Evolutionary conservation across 2,797 vertebrate species (phyloP).

Genomic region (Megaceryle alcyon): DNA sequence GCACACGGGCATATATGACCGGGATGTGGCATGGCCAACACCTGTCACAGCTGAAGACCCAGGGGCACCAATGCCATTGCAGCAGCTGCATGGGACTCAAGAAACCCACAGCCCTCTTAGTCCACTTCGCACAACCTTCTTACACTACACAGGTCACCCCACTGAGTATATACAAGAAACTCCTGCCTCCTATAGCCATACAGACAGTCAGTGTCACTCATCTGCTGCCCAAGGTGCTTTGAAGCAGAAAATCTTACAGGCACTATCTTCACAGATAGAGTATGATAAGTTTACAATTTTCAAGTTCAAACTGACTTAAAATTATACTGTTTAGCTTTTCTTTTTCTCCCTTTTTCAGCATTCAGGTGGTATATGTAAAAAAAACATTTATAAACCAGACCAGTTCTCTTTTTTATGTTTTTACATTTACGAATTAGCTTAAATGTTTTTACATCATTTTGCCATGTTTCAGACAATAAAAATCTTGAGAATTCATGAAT

Average conservation of each 20-base stretch:
- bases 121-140: not conserved
- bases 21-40: accelerated
- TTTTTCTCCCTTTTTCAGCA: not conserved
- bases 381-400: not conserved
- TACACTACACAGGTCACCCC: not conserved
- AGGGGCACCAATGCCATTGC: not conserved
- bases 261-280: not conserved
- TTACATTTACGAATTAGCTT: not conserved
- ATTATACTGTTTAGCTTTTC: not conserved
- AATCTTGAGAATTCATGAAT: not conserved
- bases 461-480: not conserved
- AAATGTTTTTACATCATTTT: not conserved
- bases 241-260: not conserved
- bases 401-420: not conserved
- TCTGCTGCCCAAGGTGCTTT: not conserved
- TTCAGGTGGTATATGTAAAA: not conserved
- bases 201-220: not conserved
- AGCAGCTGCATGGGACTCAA: not conserved
- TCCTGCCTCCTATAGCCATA: not conserved
- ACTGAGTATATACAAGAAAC: not conserved
- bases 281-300: not conserved
- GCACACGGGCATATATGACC: accelerated
- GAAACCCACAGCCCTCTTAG: not conserved
- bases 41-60: accelerated
- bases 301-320: not conserved